phyloP scores from a whole-genome alignment of 2,113 vertebrate species.

The Sterrhoptilus dennistouni region DNA sequence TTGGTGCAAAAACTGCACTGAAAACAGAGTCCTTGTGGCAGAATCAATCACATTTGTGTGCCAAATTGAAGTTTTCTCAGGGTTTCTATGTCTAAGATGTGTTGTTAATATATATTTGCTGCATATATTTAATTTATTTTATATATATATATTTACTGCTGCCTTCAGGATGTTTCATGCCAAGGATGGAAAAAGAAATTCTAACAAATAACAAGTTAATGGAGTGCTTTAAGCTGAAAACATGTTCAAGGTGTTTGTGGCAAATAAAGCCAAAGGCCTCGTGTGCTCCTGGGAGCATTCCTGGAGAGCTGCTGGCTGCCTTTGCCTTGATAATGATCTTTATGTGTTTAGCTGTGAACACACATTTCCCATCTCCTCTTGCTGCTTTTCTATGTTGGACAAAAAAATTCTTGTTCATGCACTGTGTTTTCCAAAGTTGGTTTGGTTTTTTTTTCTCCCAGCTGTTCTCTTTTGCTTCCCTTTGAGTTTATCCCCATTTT shows the following conservation, averaged over 20 bases:
- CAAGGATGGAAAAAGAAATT: background rate
- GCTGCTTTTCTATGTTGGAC: background rate
- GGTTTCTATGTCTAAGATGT: fast-evolving
- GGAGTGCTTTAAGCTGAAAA: background rate
- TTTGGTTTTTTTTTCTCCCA: fast-evolving
- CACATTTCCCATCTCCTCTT: background rate
- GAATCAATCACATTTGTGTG: background rate
- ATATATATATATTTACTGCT: background rate
- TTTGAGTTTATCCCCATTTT: background rate
- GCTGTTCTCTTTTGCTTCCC: background rate
- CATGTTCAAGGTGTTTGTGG: background rate
- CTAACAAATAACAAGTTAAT: background rate
- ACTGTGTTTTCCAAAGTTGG: background rate
- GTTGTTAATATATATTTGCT: background rate
- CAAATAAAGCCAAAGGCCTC: background rate
- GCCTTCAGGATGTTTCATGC: background rate
- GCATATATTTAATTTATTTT: background rate
- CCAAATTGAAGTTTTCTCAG: background rate
- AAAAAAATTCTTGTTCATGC: background rate
- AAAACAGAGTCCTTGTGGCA: background rate
- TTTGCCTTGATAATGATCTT: background rate
- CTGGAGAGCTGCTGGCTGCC: background rate
- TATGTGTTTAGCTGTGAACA: background rate
- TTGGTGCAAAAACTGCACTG: background rate
- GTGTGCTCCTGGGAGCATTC: background rate